Evolutionary conservation across 2,888 invertebrate genomes (phyloP).

Genomic region (Drosophila longiperda): DNA sequence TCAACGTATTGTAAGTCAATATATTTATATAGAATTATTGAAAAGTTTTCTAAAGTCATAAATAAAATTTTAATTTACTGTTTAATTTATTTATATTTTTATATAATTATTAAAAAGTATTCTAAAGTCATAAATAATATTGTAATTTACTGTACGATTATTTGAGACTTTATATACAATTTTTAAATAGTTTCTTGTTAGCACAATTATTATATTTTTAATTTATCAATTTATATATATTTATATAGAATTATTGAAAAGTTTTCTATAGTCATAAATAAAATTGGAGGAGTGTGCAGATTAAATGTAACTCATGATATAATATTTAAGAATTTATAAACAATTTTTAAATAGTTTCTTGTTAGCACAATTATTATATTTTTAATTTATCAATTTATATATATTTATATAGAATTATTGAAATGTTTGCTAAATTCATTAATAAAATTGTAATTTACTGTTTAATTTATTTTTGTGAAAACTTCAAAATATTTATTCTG

Average conservation of each 20-base stretch:
- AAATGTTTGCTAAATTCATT: not conserved
- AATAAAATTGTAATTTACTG: not conserved
- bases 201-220: not conserved
- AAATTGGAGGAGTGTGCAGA: too few species aligned
- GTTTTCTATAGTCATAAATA: not conserved
- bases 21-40: not conserved
- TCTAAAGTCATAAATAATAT: not conserved
- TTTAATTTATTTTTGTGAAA: not conserved
- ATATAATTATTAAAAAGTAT: too few species aligned
- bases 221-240: not conserved
- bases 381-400: too few species aligned
- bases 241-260: not conserved
- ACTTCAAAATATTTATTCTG: not conserved
- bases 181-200: not conserved
- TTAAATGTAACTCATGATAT: too few species aligned
- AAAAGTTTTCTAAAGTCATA: not conserved
- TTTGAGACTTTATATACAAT: not conserved
- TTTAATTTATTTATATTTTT: too few species aligned
- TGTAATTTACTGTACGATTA: too few species aligned
- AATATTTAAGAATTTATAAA: not conserved
- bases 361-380: not conserved
- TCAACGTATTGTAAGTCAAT: not conserved
- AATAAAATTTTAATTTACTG: too few species aligned
- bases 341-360: not conserved
- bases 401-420: too few species aligned